Evolutionary conservation across 2,888 invertebrate species (phyloP).

Genomic region (Metellina segmentata): DNA sequence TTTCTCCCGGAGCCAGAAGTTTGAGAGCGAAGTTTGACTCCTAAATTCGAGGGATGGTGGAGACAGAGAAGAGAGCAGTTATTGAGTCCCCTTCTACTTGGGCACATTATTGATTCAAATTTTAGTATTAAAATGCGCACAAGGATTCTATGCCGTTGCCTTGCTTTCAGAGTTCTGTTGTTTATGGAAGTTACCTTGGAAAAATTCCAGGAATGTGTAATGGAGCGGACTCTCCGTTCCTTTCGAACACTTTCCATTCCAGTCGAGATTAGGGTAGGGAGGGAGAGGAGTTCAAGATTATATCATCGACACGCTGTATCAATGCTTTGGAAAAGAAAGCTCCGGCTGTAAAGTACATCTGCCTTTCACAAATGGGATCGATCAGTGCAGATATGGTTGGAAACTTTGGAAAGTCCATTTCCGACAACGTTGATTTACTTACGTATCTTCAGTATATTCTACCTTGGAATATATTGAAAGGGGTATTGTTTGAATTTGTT

Average conservation of each 20-base stretch:
- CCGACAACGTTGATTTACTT: no score
- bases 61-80: not conserved
- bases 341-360: not conserved
- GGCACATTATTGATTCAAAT: constrained; percentile 61
- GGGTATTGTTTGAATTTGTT: no score
- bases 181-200: constrained; percentile 57
- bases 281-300: not conserved
- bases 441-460: no score
- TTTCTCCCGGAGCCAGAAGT: not conserved
- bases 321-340: not conserved
- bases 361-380: not conserved
- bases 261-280: constrained; percentile 9
- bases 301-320: not conserved
- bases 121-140: constrained; percentile 58
- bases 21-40: not conserved
- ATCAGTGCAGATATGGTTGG: no score
- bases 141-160: constrained; percentile 12
- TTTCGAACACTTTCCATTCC: constrained; percentile 20
- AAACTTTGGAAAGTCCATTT: no score
- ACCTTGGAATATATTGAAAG: no score
- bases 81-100: constrained; percentile 30
- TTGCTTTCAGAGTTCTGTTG: constrained; percentile 34
- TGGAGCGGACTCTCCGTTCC: constrained; percentile 19
- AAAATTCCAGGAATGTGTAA: constrained; percentile 51
- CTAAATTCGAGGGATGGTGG: not conserved